Base-by-base conservation (phyloP, 1,140 invertebrate genomes). In the Bombus confusus region DNA sequence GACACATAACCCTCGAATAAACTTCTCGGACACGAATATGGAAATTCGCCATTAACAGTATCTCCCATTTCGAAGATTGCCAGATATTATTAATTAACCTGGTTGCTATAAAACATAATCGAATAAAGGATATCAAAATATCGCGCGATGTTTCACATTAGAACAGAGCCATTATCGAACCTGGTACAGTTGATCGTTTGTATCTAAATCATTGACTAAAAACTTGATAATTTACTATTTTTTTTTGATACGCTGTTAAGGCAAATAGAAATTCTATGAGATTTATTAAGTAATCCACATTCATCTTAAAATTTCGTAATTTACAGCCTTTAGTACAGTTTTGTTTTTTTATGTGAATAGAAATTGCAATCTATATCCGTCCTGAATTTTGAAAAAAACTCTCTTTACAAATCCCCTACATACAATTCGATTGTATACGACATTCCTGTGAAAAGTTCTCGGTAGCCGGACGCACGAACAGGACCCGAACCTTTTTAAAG, bases 401-500 rank as follows among this genome's bases (percentile, higher is more conserved):
- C 39, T n/a, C 41, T 52, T 2, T 52, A 18, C 47, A 68, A 68
- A 68, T 37, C 31, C 37, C 68, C 78, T 47, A 78, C 73, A 31
- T 37, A 62, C 72, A 59, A 86, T 52, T 28, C 25, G 39, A 31
- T 12, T 39, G 62, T 39, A n/a, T 25, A 25, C 9, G 3, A 52
- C 6, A 22, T 52, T 39, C 69, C 15, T 1, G n/a, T 39, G 22
- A 31, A 57, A 39, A 12, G 25, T 57, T 64, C 57, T 22, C 34
- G 5, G 25, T 34, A 59, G 34, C 8, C 34, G 6, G 37, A 31
- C 6, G 37, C 47, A 72, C 18, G 37, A 76, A 43, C 52, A 52
- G 39, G 28, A 15, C 37, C 64, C 78, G 88, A 83, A 80, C 84
- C 77, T 69, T 88, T 88, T 83, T 69, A 86, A 83, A 74, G 57